Percentiles rank a stretch among this genome's conserved stretches.
Evolutionary conservation across 2,113 vertebrate genomes (phyloP).

Genomic region (Perca schrenkii): DNA sequence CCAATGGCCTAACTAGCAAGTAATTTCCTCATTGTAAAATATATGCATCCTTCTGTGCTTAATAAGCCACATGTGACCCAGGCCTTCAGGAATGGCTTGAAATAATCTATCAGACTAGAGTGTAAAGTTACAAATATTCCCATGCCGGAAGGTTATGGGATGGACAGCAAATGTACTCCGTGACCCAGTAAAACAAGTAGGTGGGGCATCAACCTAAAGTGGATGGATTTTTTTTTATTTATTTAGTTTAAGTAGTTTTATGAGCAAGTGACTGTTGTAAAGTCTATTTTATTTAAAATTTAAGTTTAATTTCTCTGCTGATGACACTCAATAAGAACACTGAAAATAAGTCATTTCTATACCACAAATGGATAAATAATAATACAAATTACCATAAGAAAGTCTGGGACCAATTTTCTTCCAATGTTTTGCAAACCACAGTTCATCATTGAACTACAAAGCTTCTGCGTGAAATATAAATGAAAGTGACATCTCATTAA

Average conservation of each 20-base stretch:
- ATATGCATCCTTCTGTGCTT: slow-evolving; percentile 23
- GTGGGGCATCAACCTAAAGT: neutral
- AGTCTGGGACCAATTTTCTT: neutral
- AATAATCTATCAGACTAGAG: neutral
- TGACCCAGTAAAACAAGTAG: neutral
- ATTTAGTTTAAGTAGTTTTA: neutral
- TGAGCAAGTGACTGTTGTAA: neutral
- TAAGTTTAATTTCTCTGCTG: neutral
- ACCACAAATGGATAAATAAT: neutral
- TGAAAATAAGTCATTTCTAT: neutral
- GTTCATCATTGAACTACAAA: neutral
- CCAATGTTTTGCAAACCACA: neutral
- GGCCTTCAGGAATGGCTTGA: neutral
- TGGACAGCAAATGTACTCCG: neutral
- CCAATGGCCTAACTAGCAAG: slow-evolving; percentile 15
- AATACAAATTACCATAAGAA: neutral
- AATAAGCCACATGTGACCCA: slow-evolving; percentile 25
- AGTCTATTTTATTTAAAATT: neutral
- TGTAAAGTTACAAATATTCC: neutral
- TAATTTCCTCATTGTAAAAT: slow-evolving; percentile 41
- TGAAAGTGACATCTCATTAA: slow-evolving; percentile 3
- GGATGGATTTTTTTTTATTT: neutral
- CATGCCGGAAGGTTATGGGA: neutral
- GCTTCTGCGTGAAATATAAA: neutral
- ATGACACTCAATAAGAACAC: neutral